These are phyloP conservation scores for Vulpes ferrilata DNA, from an alignment of 2,113 vertebrate genomes.

Conservation along the genomic window DNA sequence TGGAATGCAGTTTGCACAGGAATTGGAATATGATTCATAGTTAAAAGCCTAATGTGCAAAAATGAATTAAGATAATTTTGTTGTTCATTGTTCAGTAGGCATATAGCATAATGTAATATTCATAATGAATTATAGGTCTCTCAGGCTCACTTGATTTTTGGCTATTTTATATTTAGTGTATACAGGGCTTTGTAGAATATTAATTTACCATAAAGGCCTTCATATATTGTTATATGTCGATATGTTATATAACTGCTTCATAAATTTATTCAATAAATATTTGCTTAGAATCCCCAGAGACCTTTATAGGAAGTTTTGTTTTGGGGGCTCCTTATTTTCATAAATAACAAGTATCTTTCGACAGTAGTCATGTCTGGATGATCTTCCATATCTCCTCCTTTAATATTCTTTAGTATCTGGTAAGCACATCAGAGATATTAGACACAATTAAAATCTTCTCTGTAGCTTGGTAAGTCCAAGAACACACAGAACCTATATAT, in stretches of 20 bases:
- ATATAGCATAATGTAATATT: slow-evolving; percentile 75
- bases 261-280: slow-evolving; percentile 78
- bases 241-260: slow-evolving; percentile 75
- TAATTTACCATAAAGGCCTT: slow-evolving; percentile 80
- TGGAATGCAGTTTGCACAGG: slow-evolving; percentile 87
- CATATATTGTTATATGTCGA: slow-evolving; percentile 69
- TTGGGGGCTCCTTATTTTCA: slow-evolving; percentile 64
- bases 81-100: slow-evolving; percentile 70
- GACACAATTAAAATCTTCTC: slow-evolving; percentile 30
- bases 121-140: slow-evolving; percentile 74
- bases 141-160: slow-evolving; percentile 79
- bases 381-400: slow-evolving; percentile 16
- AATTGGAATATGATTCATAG: slow-evolving; percentile 78
- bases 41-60: slow-evolving; percentile 79
- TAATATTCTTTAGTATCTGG: slow-evolving; percentile 60
- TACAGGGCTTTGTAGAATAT: slow-evolving; percentile 84
- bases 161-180: slow-evolving; percentile 84
- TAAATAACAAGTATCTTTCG: slow-evolving; percentile 61
- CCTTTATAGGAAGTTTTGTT: slow-evolving; percentile 57
- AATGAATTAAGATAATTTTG: slow-evolving; percentile 84
- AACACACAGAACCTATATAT: slow-evolving; percentile 47
- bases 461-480: slow-evolving; percentile 54
- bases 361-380: slow-evolving; percentile 65
- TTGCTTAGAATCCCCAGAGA: slow-evolving; percentile 72
- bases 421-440: slow-evolving; percentile 49